phyloP scores from a whole-genome alignment of 2,797 vertebrate genomes.

The Cuniculus paca region DNA sequence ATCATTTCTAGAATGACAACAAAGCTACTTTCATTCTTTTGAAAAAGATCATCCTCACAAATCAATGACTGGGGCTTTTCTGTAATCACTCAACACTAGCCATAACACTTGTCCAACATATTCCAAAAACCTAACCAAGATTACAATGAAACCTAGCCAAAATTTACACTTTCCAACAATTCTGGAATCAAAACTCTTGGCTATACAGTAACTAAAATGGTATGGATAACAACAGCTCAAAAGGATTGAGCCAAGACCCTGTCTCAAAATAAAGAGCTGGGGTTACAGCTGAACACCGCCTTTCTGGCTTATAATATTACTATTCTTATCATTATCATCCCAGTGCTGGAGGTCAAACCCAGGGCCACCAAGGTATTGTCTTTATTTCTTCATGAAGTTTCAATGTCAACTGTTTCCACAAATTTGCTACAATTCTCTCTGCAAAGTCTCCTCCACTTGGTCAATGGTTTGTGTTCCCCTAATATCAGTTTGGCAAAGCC shows the following conservation, averaged over 20 bases:
- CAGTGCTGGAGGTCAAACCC: no score
- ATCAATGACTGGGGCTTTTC: neutral
- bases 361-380: neutral
- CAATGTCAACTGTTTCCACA: neutral
- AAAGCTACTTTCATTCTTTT: slow-evolving; percentile 42
- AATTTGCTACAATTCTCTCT: slow-evolving; percentile 29
- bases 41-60: neutral
- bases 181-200: slow-evolving; percentile 21
- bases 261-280: no score
- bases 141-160: neutral
- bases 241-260: no score
- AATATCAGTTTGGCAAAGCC: neutral
- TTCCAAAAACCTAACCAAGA: neutral
- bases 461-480: neutral
- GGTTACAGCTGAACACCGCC: no score
- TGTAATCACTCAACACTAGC: neutral
- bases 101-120: neutral
- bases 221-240: neutral
- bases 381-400: slow-evolving; percentile 6
- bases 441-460: neutral
- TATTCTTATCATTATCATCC: no score
- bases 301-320: no score
- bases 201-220: slow-evolving; percentile 28
- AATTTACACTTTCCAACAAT: neutral
- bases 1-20: slow-evolving; percentile 4